Conservation (phyloP, 2,113 vertebrate genomes). For the Hippolais icterina region DNA sequence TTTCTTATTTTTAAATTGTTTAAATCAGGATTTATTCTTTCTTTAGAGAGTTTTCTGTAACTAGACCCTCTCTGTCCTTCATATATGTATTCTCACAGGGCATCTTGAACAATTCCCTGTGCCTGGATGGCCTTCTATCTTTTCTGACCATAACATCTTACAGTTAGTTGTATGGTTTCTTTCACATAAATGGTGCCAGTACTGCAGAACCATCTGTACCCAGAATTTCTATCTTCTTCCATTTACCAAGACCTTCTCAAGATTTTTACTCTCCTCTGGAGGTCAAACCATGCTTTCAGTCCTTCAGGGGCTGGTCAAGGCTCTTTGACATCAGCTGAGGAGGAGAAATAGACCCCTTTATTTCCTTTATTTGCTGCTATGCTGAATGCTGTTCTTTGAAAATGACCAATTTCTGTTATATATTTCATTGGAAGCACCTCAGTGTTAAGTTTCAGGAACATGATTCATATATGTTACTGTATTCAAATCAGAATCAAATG, state of each 20-base stretch:
- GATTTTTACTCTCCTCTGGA: neutral
- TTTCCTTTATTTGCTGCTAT: neutral
- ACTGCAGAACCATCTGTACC: neutral
- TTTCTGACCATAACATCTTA: neutral
- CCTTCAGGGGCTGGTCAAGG: neutral
- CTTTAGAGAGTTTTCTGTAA: neutral
- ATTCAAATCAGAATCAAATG: neutral
- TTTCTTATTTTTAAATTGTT: accelerated
- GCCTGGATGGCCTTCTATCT: neutral
- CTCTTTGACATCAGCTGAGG: neutral
- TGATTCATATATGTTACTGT: neutral
- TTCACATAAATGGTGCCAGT: neutral
- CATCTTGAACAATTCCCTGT: neutral
- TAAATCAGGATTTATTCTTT: neutral
- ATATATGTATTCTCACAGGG: neutral
- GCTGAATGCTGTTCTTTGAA: neutral
- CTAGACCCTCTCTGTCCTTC: neutral
- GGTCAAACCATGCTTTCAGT: neutral
- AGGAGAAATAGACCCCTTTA: neutral
- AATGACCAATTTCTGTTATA: neutral
- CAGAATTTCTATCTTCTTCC: neutral
- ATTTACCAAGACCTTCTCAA: neutral
- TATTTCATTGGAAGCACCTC: neutral
- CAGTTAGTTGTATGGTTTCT: neutral
- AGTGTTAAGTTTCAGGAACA: neutral